Base-by-base conservation (phyloP, 1,140 invertebrate genomes). In the Papilio polytes region DNA sequence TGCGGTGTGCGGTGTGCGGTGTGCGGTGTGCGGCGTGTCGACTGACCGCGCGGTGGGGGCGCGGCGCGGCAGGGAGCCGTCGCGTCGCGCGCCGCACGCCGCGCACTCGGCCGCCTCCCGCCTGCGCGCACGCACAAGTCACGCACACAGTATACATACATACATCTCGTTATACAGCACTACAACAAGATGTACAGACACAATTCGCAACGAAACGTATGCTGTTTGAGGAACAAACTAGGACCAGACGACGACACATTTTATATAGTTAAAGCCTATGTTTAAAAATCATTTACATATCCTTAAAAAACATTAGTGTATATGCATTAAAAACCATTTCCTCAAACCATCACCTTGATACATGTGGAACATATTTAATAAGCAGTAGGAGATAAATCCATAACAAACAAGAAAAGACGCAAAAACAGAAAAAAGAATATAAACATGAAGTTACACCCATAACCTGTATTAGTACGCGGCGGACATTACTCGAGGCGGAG, bases 61-160 rank as follows among this genome's bases (percentile, higher is more conserved):
- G 41, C 91, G 85, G 83, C 89, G 90, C 88, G 90, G 90, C 85
- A 91, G 89, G 81, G 90, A 88, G 84, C 86, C 90, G 59, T 91
- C 90, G 77, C 88, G 87, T 77, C 85, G 87, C 82, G 56, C 84
- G 80, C 48, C 82, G 85, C 83, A 51, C 83, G 77, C 77, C 84
- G 83, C 84, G 46, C 81, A 83, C 82, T 81, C 81, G 80, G 78
- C 80, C 80, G 83, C 85, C 81, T 84, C 85, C 72, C 87, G 87
- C 84, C 87, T 87, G 84, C 80, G 74, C 80, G 77, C 81, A 48
- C 80, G 48, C 74, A 31, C 77, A 72, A 78, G 74, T 70, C 59
- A 80, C 31, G 22, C 51, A 59, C 22, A 79, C 31, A 72, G 66
- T n/a, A 76, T 20, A 26, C 22, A 63, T 26, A 63, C 22, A 22